A percentile compares a stretch with the other conserved stretches of the same genome.
These are phyloP conservation scores for Diachrysia chrysitis DNA, from an alignment of 2,888 invertebrate genomes.

Conservation along the genomic window DNA sequence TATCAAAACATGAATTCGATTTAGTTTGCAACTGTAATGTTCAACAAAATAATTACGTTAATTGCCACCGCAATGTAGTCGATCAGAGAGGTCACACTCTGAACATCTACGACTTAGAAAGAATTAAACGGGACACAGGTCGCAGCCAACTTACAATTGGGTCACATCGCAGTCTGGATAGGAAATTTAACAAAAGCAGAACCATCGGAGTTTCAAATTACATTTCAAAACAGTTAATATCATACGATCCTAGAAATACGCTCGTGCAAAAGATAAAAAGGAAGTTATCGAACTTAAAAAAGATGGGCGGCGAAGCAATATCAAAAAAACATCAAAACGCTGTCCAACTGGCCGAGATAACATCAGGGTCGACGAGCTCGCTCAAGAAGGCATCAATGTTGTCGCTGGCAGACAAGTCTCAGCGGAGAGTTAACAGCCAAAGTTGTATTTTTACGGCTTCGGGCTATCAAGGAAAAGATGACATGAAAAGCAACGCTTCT, in stretches of 20 bases:
- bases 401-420: constrained; percentile 84
- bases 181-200: constrained; percentile 85
- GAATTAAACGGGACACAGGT: constrained; percentile 81
- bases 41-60: constrained; percentile 83
- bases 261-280: constrained; percentile 87
- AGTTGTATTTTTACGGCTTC: constrained; percentile 82
- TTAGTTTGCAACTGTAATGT: constrained; percentile 86
- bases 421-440: constrained; percentile 82
- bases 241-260: constrained; percentile 85
- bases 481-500: constrained; percentile 77
- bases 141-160: constrained; percentile 76
- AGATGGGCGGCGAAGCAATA: constrained; percentile 84
- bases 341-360: constrained; percentile 86
- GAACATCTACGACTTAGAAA: constrained; percentile 84
- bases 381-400: constrained; percentile 85
- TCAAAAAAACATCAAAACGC: constrained; percentile 85
- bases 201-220: constrained; percentile 85
- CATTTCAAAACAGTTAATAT: constrained; percentile 86
- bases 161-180: constrained; percentile 85
- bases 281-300: constrained; percentile 86
- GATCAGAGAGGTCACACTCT: constrained; percentile 82
- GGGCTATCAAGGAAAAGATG: constrained; percentile 80
- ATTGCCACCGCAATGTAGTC: constrained; percentile 76
- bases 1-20: constrained; percentile 82
- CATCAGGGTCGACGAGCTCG: constrained; percentile 82